These are phyloP conservation scores for Amiota minor DNA, from an alignment of 2,888 invertebrate species.

Conservation along the genomic window DNA sequence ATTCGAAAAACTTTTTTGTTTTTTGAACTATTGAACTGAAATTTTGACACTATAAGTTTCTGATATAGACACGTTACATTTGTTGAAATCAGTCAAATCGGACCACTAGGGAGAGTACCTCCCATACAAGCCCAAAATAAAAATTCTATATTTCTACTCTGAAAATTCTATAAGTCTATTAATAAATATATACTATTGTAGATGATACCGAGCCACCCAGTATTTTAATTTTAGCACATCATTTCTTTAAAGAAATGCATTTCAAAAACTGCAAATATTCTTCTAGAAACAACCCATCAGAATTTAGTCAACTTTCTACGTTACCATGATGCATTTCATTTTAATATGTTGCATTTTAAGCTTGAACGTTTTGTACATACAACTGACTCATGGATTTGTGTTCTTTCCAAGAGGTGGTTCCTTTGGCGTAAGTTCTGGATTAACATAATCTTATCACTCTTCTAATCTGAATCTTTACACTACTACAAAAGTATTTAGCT, in stretches of 20 bases:
- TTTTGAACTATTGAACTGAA: no score
- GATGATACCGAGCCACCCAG: constrained; percentile 1
- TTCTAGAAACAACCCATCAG: not conserved
- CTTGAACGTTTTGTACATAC: constrained; percentile 1
- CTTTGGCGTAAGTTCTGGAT: constrained; percentile 56
- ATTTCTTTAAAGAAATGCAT: not conserved
- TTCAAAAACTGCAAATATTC: constrained; percentile 7
- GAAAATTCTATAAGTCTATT: no score
- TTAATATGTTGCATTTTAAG: constrained; percentile 30
- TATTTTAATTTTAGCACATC: not conserved
- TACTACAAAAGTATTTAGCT: constrained; percentile 64
- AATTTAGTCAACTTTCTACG: constrained; percentile 45
- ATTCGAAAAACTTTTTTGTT: no score
- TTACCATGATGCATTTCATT: constrained; percentile 47
- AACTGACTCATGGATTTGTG: constrained; percentile 41
- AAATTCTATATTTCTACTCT: no score
- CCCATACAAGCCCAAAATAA: no score
- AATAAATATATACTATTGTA: not conserved
- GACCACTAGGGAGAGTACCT: no score
- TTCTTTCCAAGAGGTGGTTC: constrained; percentile 63
- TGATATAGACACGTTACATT: no score
- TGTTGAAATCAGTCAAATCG: no score
- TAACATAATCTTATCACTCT: not conserved
- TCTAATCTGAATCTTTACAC: not conserved
- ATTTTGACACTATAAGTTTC: no score